Percentiles rank a stretch among this genome's conserved stretches.
These are phyloP conservation scores for Sebastes taczanowskii DNA, from an alignment of 2,797 vertebrate species.

Conservation along the genomic window DNA sequence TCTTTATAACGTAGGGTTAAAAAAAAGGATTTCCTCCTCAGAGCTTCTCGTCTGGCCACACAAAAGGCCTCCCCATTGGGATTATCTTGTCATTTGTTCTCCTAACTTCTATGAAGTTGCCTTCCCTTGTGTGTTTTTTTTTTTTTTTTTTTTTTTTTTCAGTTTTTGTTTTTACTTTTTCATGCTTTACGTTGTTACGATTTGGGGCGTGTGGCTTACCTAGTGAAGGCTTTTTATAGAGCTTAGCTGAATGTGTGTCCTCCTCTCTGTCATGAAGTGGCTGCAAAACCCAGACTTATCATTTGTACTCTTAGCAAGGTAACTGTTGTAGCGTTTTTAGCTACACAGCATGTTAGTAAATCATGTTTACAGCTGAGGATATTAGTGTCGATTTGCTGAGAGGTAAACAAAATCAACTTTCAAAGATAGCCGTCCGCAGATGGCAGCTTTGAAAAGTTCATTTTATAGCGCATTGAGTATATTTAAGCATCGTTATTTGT, in stretches of 20 bases:
- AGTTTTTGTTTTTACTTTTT: conserved; percentile 48
- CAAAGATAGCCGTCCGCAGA: background rate
- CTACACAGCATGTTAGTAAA: conserved; percentile 22
- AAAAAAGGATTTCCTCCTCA: conserved; percentile 64
- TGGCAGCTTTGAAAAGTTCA: background rate
- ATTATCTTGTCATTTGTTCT: conserved; percentile 83
- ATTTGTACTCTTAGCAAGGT: conserved; percentile 8
- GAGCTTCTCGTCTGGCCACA: conserved; percentile 71
- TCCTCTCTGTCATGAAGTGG: conserved; percentile 20
- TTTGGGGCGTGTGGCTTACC: conserved; percentile 57
- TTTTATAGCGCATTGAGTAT: background rate
- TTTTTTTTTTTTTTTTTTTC: conserved; percentile 40
- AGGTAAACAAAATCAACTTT: background rate
- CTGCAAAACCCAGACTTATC: background rate
- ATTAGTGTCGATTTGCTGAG: conserved; percentile 1
- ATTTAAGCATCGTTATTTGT: background rate
- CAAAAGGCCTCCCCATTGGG: conserved; percentile 85
- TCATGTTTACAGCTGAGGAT: conserved; percentile 36
- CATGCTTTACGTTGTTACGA: conserved; percentile 72
- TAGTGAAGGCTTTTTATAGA: conserved; percentile 17
- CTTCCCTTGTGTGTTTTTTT: conserved; percentile 74
- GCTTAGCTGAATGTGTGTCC: background rate
- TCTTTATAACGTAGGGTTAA: conserved; percentile 8
- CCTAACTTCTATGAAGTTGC: conserved; percentile 99
- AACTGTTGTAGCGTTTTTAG: conserved; percentile 34